phyloP scores from a whole-genome alignment of 2,888 invertebrate species.

The Leptinotarsa juncta region DNA sequence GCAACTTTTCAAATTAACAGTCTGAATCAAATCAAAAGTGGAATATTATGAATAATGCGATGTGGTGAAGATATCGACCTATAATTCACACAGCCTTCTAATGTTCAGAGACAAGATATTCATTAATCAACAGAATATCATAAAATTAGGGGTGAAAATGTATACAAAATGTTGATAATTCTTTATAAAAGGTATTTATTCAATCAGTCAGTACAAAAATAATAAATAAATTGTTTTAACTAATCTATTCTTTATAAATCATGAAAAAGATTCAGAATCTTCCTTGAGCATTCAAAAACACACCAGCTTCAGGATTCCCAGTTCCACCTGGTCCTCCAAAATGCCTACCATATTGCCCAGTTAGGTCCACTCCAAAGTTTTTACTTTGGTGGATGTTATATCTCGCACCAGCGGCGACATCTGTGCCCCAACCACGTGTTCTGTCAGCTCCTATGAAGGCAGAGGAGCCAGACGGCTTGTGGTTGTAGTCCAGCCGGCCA shows the following conservation, averaged over 20 bases:
- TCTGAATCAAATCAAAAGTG: no score
- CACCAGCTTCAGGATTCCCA: slow-evolving; percentile 44
- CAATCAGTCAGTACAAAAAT: no score
- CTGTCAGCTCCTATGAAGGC: slow-evolving; percentile 49
- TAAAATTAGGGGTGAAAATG: no score
- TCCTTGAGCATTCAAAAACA: slow-evolving; percentile 32
- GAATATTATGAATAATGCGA: no score
- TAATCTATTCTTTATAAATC: not conserved
- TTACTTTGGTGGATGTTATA: slow-evolving; percentile 46
- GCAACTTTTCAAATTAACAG: no score
- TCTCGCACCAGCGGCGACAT: slow-evolving; percentile 47
- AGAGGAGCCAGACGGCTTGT: slow-evolving; percentile 50
- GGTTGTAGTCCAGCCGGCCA: slow-evolving; percentile 52
- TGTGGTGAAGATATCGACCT: no score
- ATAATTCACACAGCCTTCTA: no score
- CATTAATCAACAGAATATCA: no score
- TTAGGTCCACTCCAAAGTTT: slow-evolving; percentile 49
- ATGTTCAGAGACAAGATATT: no score
- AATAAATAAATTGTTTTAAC: no score
- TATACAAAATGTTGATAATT: no score
- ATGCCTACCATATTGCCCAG: slow-evolving; percentile 50
- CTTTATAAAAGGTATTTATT: no score
- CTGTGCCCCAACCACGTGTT: slow-evolving; percentile 51
- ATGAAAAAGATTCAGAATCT: slow-evolving; percentile 16
- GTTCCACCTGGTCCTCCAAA: slow-evolving; percentile 51